Evolutionary conservation across 2,113 vertebrate species (phyloP), one percentile per base, ranked within the genome.

Genomic region (Carassius carassius): DNA sequence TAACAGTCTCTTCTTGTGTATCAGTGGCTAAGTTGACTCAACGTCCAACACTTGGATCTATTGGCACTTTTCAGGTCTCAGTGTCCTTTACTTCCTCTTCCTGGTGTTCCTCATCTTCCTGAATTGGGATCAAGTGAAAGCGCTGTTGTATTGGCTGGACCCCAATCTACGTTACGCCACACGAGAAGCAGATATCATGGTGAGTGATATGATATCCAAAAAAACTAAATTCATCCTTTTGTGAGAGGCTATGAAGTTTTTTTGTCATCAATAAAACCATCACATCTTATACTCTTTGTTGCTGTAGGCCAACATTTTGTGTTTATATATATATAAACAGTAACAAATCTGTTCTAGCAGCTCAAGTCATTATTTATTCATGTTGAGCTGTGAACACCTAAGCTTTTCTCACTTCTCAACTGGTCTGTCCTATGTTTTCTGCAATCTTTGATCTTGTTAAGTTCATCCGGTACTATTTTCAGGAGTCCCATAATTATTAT

Each of bases 51-150:
- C 16, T 13, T 25, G 58, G 32, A 73, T 56, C 54, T 65, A 17
- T 73, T 82, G 70, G 5, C 5, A 25, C 17, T 25, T 85, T 7
- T 62, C 91, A 99, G 98, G 98, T 90, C 95, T 99, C 92, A 99
- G 97, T 69, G 98, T 99, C 75, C 96, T 99, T 44, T 99, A 99
- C 94, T 99, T 99, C 95, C 95, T 99, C 58, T 98, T 99, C 93
- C 95, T 99, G 94, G 97, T 99, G 58, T 98, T 99, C 89, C 93
- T 99, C 89, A 97, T 99, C 85, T 99, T 99, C 94, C 94, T 99
- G 89, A 99, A 98, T 93, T 97, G 97, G 87, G 95, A 96, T 84
- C 98, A 99, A 86, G 98, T 99, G 25, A 99, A 99, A 92, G 94
- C 95, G n/a, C 92, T 99, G 3, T 98, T 99, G 97, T 99, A 97